Evolutionary conservation across 2,888 invertebrate species (phyloP).

Genomic region (Deroplatys truncata): DNA sequence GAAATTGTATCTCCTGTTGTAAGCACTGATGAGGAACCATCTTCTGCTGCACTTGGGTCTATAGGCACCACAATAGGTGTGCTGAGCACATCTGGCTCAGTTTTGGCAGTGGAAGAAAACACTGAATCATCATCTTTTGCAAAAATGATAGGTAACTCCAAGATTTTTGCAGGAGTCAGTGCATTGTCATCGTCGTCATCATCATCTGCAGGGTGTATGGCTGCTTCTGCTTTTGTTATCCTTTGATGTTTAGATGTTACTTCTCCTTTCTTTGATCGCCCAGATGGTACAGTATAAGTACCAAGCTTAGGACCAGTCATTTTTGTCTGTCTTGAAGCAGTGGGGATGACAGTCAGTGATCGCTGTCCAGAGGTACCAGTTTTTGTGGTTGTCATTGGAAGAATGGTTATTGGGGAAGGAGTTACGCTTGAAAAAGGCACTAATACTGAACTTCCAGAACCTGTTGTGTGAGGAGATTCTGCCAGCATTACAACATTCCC

Average conservation of each 20-base stretch:
- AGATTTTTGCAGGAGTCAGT: constrained; percentile 36
- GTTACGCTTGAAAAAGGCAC: constrained; percentile 23
- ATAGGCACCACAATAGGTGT: constrained; percentile 23
- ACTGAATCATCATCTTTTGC: constrained; percentile 34
- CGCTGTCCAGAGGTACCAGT: background rate
- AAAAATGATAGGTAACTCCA: constrained; percentile 39
- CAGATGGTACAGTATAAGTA: constrained; percentile 12
- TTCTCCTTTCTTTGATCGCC: background rate
- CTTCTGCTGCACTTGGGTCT: constrained; percentile 3
- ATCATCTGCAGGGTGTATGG: background rate
- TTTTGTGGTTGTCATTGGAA: constrained; percentile 5
- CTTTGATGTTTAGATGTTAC: background rate
- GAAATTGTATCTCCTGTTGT: constrained; percentile 26
- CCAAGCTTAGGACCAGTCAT: constrained; percentile 1
- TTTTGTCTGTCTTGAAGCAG: background rate
- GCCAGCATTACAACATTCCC: constrained; percentile 37
- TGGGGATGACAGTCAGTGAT: constrained; percentile 14
- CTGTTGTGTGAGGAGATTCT: constrained; percentile 28
- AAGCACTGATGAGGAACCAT: background rate
- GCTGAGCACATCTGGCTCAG: background rate
- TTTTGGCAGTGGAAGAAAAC: background rate
- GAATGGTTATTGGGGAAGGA: constrained; percentile 24
- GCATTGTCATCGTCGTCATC: background rate
- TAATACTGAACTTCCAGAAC: constrained; percentile 13
- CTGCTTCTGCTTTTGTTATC: background rate